These are phyloP conservation scores for Belonocnema kinseyi DNA, from an alignment of 1,140 invertebrate genomes.

Conservation along the genomic window DNA sequence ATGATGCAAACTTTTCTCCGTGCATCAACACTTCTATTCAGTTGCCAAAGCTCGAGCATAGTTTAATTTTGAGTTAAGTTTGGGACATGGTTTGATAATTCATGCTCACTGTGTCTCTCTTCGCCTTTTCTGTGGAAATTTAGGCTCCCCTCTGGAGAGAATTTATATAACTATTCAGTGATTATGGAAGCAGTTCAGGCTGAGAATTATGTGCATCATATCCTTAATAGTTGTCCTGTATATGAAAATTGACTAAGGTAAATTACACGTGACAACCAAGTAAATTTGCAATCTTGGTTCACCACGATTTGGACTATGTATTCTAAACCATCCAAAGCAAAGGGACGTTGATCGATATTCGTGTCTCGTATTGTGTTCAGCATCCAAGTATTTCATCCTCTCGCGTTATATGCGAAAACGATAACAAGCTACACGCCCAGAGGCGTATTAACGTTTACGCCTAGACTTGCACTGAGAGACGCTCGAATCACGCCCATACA, in stretches of 20 bases:
- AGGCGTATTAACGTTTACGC: slow-evolving; percentile 10
- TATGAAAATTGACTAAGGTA: background rate
- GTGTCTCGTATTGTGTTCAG: slow-evolving; percentile 5
- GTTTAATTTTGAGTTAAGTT: slow-evolving; percentile 13
- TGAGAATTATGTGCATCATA: background rate
- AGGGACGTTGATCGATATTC: slow-evolving; percentile 1
- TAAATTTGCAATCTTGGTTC: slow-evolving; percentile 12
- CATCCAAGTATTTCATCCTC: slow-evolving; percentile 4
- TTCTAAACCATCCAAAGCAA: background rate
- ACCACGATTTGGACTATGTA: slow-evolving; percentile 17
- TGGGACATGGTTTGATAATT: background rate
- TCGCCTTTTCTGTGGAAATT: too few relatives aligned
- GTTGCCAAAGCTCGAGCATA: slow-evolving; percentile 22
- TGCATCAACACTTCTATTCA: slow-evolving; percentile 21
- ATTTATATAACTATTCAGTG: too few relatives aligned
- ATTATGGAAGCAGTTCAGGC: too few relatives aligned
- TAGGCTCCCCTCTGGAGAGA: too few relatives aligned
- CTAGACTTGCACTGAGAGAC: background rate
- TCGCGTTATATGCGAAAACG: background rate
- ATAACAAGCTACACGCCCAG: background rate
- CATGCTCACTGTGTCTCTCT: background rate
- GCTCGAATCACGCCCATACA: slow-evolving; percentile 27
- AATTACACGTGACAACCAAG: background rate
- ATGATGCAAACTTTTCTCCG: slow-evolving; percentile 17
- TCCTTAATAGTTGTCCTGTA: background rate